Conservation (phyloP, 2,113 vertebrate species). For the Pelobates fuscus region DNA sequence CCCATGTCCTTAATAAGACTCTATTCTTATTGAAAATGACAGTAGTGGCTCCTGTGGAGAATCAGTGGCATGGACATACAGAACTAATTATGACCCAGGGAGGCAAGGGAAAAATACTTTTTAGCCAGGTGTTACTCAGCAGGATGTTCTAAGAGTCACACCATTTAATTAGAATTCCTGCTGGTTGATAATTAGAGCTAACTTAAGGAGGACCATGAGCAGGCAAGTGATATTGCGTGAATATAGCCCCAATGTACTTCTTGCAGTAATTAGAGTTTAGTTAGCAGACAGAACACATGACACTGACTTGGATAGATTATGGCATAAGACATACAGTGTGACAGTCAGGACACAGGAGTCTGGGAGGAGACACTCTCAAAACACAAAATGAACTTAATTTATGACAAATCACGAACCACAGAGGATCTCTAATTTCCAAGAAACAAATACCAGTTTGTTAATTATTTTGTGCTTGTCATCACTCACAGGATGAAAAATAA, state of each 20-base stretch:
- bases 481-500: slow-evolving; percentile 27
- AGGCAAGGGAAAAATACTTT: slow-evolving; percentile 57
- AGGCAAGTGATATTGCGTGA: slow-evolving; percentile 19
- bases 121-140: slow-evolving; percentile 68
- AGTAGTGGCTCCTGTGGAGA: slow-evolving; percentile 53
- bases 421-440: slow-evolving; percentile 17
- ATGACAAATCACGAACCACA: slow-evolving; percentile 20
- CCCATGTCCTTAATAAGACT: neutral
- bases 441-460: slow-evolving; percentile 33
- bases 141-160: slow-evolving; percentile 58
- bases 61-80: slow-evolving; percentile 34
- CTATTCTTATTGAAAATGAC: slow-evolving; percentile 45
- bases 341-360: slow-evolving; percentile 10
- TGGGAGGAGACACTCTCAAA: neutral
- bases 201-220: slow-evolving; percentile 57
- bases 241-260: neutral
- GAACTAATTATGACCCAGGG: slow-evolving; percentile 55
- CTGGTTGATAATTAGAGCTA: slow-evolving; percentile 65
- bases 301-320: neutral
- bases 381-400: slow-evolving; percentile 38
- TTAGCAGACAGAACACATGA: neutral
- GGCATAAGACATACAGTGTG: slow-evolving; percentile 9
- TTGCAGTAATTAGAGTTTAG: slow-evolving; percentile 31
- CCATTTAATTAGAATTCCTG: slow-evolving; percentile 63
- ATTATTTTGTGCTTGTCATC: slow-evolving; percentile 32